Percentiles rank a stretch among this genome's conserved stretches.
phyloP scores from a whole-genome alignment of 2,888 invertebrate species.

The Helleia helle region DNA sequence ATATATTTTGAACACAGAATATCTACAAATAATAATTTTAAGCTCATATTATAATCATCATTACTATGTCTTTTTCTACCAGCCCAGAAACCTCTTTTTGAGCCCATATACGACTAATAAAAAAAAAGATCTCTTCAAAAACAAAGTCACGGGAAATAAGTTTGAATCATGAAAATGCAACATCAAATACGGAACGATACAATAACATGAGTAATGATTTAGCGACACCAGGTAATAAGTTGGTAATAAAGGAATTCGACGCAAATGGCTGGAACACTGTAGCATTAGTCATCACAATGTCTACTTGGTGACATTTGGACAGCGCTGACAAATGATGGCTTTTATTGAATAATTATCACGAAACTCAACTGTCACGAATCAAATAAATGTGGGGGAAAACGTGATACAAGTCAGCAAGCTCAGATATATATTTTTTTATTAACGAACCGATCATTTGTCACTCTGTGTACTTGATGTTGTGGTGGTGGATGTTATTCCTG shows the following conservation, averaged over 20 bases:
- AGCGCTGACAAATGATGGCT: slow-evolving; percentile 60
- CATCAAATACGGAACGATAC: slow-evolving; percentile 26
- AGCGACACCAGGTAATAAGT: slow-evolving; percentile 60
- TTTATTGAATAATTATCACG: slow-evolving; percentile 67
- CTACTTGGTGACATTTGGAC: slow-evolving; percentile 63
- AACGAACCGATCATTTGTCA: not conserved
- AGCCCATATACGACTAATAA: too few species aligned
- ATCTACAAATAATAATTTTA: too few species aligned
- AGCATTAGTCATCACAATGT: slow-evolving; percentile 63
- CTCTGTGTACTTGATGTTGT: slow-evolving; percentile 3
- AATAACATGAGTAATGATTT: slow-evolving; percentile 60
- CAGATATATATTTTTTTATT: slow-evolving; percentile 7
- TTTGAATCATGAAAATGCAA: too few species aligned
- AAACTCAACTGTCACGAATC: slow-evolving; percentile 35
- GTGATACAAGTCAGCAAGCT: slow-evolving; percentile 22
- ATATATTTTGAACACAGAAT: too few species aligned
- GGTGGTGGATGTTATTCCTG: not conserved
- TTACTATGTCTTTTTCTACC: too few species aligned
- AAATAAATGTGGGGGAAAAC: slow-evolving; percentile 37
- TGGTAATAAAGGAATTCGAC: slow-evolving; percentile 54
- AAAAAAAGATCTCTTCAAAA: too few species aligned
- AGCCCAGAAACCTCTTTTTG: too few species aligned
- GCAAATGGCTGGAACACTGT: slow-evolving; percentile 56
- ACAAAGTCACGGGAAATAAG: too few species aligned
- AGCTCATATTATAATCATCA: too few species aligned